Evolutionary conservation across 2,888 invertebrate genomes (phyloP).

Genomic region (Amphipyra berbera): DNA sequence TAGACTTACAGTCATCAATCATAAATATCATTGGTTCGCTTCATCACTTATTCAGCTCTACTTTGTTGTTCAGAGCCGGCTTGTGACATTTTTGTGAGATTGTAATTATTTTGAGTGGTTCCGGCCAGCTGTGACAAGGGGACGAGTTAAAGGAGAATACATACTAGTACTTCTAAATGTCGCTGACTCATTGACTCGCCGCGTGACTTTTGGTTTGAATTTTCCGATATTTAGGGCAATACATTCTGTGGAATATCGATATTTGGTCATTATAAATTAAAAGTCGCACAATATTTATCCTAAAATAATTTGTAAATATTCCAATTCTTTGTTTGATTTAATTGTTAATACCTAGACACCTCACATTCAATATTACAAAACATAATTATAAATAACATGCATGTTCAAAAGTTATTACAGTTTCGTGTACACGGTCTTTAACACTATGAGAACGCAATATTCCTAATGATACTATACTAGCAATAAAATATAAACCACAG

Average conservation of each 20-base stretch:
- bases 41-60: conserved; percentile 69
- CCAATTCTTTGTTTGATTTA: too few relatives aligned
- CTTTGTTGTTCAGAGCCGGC: conserved; percentile 59
- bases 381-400: background rate
- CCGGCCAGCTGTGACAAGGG: conserved; percentile 71
- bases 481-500: conserved; percentile 42
- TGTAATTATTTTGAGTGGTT: conserved; percentile 79
- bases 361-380: background rate
- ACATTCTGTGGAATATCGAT: too few relatives aligned
- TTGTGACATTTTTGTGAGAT: conserved; percentile 74
- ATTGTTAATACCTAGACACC: too few relatives aligned
- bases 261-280: too few relatives aligned
- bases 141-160: conserved; percentile 50
- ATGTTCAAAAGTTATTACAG: background rate
- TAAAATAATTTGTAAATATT: too few relatives aligned
- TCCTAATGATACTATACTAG: conserved; percentile 37
- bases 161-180: conserved; percentile 43
- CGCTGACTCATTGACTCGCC: conserved; percentile 39
- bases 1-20: conserved; percentile 68
- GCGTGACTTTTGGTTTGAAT: conserved; percentile 29
- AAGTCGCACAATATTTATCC: too few relatives aligned
- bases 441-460: conserved; percentile 44
- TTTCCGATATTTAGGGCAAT: too few relatives aligned
- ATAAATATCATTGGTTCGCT: conserved; percentile 66
- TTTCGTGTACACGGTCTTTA: conserved; percentile 26